Evolutionary conservation across 2,113 vertebrate species (phyloP).

Genomic region (Hippocampus abdominalis): DNA sequence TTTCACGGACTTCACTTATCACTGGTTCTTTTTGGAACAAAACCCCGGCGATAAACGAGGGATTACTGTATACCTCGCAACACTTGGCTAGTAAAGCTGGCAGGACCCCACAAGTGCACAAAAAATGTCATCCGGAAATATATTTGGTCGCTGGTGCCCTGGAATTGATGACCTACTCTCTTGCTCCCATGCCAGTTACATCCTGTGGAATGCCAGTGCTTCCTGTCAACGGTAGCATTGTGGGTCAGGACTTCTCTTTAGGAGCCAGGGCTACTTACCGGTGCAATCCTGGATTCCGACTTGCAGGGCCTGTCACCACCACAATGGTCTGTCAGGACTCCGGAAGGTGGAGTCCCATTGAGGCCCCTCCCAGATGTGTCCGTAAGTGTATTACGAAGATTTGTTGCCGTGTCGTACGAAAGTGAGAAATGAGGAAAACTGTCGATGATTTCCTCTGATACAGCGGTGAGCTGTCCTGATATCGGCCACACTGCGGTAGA

Average conservation of each 20-base stretch:
- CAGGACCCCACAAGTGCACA: neutral
- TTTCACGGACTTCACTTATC: too few relatives aligned
- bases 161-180: slow-evolving; percentile 15
- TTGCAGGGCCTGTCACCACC: slow-evolving; percentile 69
- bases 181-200: slow-evolving; percentile 72
- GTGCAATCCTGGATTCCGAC: slow-evolving; percentile 86
- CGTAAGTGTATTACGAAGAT: slow-evolving; percentile 75
- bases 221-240: slow-evolving; percentile 84
- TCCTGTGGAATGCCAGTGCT: slow-evolving; percentile 89
- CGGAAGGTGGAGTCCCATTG: slow-evolving; percentile 86
- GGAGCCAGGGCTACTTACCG: slow-evolving; percentile 86
- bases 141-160: slow-evolving; percentile 6
- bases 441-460: neutral
- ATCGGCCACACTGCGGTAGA: slow-evolving; percentile 84
- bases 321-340: slow-evolving; percentile 81
- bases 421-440: neutral
- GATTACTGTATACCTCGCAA: too few relatives aligned
- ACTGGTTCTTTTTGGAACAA: too few relatives aligned
- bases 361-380: slow-evolving; percentile 81
- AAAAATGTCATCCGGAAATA: neutral
- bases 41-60: too few relatives aligned
- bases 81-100: too few relatives aligned
- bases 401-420: neutral
- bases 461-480: slow-evolving; percentile 89
- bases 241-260: slow-evolving; percentile 89